Conservation (phyloP, 1,140 invertebrate genomes). For the Ceratosolen fusciceps region DNA sequence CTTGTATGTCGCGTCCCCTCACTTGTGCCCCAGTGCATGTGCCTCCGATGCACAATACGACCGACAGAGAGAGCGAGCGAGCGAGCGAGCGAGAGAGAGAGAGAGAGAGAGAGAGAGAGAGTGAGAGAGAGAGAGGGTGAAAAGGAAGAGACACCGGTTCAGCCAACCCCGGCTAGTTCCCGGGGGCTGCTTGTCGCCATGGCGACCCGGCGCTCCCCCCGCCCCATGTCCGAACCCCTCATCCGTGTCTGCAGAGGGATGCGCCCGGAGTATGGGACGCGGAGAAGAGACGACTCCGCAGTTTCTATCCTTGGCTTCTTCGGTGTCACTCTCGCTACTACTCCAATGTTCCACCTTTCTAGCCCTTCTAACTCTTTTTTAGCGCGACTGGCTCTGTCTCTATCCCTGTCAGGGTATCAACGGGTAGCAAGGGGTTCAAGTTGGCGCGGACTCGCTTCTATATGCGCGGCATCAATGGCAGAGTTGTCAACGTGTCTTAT, state of each 20-base stretch:
- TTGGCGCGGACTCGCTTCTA: too few species aligned
- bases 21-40: neutral
- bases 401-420: neutral
- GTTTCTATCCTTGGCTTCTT: slow-evolving; percentile 16
- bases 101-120: slow-evolving; percentile 5
- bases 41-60: neutral
- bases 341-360: neutral
- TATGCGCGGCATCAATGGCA: too few species aligned
- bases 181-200: slow-evolving; percentile 64
- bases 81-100: neutral
- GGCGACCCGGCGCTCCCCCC: slow-evolving; percentile 60
- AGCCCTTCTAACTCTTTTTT: slow-evolving; percentile 19
- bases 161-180: slow-evolving; percentile 60
- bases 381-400: neutral
- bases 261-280: neutral
- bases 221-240: neutral
- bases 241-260: too few species aligned
- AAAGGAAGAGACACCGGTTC: slow-evolving; percentile 61
- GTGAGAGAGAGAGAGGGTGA: slow-evolving; percentile 7
- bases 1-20: slow-evolving; percentile 62
- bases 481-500: neutral
- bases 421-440: too few species aligned
- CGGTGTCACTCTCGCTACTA: slow-evolving; percentile 2
- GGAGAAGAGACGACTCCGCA: neutral
- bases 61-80: neutral